These are phyloP conservation scores for Sebastes diploproa DNA, from an alignment of 2,797 vertebrate genomes.

Conservation along the genomic window DNA sequence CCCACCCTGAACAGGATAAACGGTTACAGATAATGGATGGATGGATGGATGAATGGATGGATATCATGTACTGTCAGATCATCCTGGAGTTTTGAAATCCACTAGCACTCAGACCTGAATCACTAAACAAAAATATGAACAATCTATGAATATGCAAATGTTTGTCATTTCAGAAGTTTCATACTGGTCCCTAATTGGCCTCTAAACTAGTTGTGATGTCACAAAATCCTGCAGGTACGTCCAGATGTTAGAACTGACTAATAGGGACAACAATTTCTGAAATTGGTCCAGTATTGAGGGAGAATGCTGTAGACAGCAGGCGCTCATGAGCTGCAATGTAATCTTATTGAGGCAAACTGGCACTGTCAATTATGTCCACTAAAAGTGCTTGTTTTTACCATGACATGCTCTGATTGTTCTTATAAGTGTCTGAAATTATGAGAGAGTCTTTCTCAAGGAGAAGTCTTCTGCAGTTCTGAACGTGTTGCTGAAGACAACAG, in stretches of 20 bases:
- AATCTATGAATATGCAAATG: neutral
- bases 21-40: too few relatives aligned
- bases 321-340: neutral
- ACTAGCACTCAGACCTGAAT: too few relatives aligned
- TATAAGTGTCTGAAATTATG: neutral
- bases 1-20: too few relatives aligned
- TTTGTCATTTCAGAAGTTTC: neutral
- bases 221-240: neutral
- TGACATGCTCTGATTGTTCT: neutral
- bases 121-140: neutral
- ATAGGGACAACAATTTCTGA: too few relatives aligned
- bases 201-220: neutral
- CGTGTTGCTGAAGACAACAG: too few relatives aligned
- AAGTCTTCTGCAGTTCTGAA: too few relatives aligned
- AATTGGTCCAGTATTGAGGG: neutral
- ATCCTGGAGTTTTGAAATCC: too few relatives aligned
- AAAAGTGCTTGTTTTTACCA: too few relatives aligned
- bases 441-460: neutral
- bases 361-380: neutral
- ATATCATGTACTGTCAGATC: too few relatives aligned
- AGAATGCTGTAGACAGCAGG: neutral
- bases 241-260: neutral
- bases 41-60: too few relatives aligned
- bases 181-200: neutral
- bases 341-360: neutral